Percentiles rank a stretch among this genome's conserved stretches.
Evolutionary conservation across 2,113 vertebrate genomes (phyloP).

Genomic region (Dendropsophus ebraccatus): DNA sequence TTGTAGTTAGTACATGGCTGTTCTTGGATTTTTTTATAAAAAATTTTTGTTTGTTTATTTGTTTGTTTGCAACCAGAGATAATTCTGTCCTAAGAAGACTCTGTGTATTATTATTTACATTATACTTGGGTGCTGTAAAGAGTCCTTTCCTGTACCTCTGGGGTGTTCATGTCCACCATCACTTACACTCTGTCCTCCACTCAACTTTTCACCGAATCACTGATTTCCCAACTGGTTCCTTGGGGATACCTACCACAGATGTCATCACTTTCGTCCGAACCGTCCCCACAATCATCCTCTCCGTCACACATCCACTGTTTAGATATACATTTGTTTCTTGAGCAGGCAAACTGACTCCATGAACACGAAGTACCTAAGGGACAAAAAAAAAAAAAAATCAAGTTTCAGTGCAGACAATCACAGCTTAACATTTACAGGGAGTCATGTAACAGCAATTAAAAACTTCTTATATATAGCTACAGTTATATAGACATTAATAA

Average conservation of each 20-base stretch:
- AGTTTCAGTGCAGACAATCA: too few species aligned
- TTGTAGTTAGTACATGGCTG: not conserved
- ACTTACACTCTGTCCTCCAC: not conserved
- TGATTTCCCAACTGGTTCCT: not conserved
- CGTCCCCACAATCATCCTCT: conserved; percentile 92
- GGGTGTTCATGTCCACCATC: not conserved
- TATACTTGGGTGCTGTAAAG: not conserved
- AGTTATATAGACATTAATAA: too few species aligned
- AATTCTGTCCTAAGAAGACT: too few species aligned
- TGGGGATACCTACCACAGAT: conserved; percentile 81
- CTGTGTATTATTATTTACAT: too few species aligned
- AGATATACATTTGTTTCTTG: conserved; percentile 93
- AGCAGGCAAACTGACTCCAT: conserved; percentile 97
- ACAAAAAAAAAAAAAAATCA: not conserved
- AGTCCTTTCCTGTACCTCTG: not conserved
- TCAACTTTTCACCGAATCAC: not conserved
- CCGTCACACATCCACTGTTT: conserved; percentile 96
- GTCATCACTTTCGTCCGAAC: conserved; percentile 88
- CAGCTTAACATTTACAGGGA: too few species aligned
- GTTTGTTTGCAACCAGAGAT: too few species aligned
- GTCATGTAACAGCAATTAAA: too few species aligned
- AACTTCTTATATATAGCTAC: too few species aligned
- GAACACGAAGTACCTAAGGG: conserved; percentile 89
- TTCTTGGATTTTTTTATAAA: too few species aligned
- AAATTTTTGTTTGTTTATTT: too few species aligned